Base-by-base conservation (phyloP, 2,888 invertebrate genomes). In the Brenthis ino region DNA sequence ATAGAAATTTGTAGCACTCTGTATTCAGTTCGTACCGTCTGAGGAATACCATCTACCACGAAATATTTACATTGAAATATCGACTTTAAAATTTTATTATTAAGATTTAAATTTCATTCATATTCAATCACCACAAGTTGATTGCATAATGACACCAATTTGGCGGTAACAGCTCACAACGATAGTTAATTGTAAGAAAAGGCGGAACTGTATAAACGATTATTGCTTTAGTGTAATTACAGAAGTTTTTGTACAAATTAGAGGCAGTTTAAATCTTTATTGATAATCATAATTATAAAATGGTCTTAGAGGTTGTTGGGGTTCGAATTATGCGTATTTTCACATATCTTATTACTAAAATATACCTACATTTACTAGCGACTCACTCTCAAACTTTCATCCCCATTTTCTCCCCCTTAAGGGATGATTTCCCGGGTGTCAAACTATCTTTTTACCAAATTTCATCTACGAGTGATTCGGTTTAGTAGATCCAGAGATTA, bases 71-170 rank as follows among this genome's bases (percentile, higher is more conserved):
- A 33, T 37, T 55, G 43, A 55, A 71, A 60, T 61, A 51, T 66
- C 48, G 33, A 48, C 65, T 51, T 66, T 58, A 66, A 24, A 1
- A 4, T 11, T 14, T 63, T 65, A 14, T 6, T 0, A 5, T n/a
- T 65, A 65, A 65, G 68, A 57, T 65, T 51, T 37, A 53, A 53
- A 53, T 43, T 55, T 2, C 16, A 20, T 61, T 48, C 20, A 66
- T 16, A 11, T 47, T 51, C 11, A 6, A 20, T 33, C 47, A 24
- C 28, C 57, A 5, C 65, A 47, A 37, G 53, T 28, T 47, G 56
- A 51, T 74, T 74, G 56, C 72, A 63, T 71, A 74, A 74, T 69
- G 70, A 74, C 67, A 64, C 64, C 70, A 74, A 72, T 74, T 72
- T 67, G 56, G 64, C 65, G 67, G 70, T 68, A 57, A 33, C n/a